Evolutionary conservation across 1,140 invertebrate genomes (phyloP).

Genomic region (Lerema accius): DNA sequence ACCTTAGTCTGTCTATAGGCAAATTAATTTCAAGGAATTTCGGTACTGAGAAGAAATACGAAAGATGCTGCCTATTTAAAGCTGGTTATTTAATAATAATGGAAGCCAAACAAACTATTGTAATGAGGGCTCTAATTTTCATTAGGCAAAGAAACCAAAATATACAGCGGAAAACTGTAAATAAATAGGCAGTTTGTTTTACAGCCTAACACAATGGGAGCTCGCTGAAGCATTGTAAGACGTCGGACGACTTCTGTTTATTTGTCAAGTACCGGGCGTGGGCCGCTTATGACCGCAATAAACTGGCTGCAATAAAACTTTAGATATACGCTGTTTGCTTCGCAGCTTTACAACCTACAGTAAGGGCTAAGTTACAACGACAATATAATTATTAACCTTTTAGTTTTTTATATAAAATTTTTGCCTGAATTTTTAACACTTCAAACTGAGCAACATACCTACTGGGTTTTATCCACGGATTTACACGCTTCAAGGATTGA

Average conservation of each 20-base stretch:
- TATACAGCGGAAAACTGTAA: neutral
- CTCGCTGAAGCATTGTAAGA: constrained; percentile 24
- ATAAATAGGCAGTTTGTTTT: constrained; percentile 22
- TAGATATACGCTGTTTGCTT: constrained; percentile 42
- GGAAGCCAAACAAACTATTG: neutral
- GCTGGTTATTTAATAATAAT: neutral
- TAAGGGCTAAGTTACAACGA: constrained; percentile 21
- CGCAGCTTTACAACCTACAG: constrained; percentile 33
- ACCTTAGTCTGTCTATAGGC: too few relatives aligned
- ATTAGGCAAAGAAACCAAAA: neutral
- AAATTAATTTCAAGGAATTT: too few relatives aligned
- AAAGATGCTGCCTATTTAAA: too few relatives aligned
- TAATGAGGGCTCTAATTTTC: neutral
- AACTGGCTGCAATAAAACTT: constrained; percentile 41
- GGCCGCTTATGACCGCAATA: constrained; percentile 39
- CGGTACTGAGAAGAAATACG: too few relatives aligned
- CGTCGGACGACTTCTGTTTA: constrained; percentile 35
- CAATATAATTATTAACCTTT: neutral
- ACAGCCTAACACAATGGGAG: constrained; percentile 2
- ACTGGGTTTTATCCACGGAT: too few relatives aligned
- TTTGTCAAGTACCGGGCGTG: constrained; percentile 36
- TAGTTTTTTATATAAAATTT: too few relatives aligned
- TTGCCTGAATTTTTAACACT: too few relatives aligned
- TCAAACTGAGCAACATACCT: too few relatives aligned
- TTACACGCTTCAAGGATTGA: too few relatives aligned